Evolutionary conservation across 2,797 vertebrate species (phyloP).

Genomic region (Limnodromus scolopaceus): DNA sequence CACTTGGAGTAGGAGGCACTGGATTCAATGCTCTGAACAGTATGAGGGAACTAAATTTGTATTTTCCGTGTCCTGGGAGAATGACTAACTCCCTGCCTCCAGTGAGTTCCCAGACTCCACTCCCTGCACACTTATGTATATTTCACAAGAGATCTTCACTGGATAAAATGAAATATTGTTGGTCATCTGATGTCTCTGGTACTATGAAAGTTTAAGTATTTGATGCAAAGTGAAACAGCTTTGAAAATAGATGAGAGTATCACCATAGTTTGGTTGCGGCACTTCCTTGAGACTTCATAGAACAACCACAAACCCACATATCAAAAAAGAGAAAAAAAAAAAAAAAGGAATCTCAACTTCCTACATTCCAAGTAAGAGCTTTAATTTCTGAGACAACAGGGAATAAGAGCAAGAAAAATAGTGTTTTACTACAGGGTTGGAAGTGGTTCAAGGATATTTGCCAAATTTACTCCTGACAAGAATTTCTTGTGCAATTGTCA

Average conservation of each 20-base stretch:
- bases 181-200: not conserved
- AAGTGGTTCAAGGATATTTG: not conserved
- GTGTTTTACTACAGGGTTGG: not conserved
- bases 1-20: not conserved
- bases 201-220: not conserved
- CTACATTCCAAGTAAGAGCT: not conserved
- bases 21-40: conserved; percentile 22
- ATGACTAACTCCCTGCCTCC: conserved; percentile 23
- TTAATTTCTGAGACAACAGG: not conserved
- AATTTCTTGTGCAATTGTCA: not conserved
- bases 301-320: not conserved
- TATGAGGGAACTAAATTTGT: not conserved
- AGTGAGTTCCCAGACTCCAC: not conserved
- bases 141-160: not conserved
- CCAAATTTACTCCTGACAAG: not conserved
- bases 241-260: not conserved
- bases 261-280: not conserved
- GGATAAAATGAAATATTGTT: not conserved
- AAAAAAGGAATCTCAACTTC: not conserved
- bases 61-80: not conserved
- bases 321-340: not conserved
- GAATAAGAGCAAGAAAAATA: not conserved
- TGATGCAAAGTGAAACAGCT: not conserved
- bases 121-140: not conserved
- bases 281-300: not conserved